Conservation (phyloP, 2,113 vertebrate species). For the Sphaerodactylus townsendi region DNA sequence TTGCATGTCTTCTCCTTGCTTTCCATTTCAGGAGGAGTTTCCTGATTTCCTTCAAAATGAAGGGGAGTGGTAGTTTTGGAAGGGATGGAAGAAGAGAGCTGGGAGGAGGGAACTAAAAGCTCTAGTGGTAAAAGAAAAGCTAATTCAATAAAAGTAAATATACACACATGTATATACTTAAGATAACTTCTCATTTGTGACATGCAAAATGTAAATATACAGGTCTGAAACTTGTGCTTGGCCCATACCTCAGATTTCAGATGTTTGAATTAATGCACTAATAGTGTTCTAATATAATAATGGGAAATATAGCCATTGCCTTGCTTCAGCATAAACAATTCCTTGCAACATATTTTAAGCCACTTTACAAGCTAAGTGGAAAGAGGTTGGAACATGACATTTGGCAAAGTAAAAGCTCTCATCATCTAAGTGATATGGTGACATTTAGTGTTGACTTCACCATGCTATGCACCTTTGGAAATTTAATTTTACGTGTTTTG, state of each 20-base stretch:
- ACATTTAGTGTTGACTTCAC: constrained; percentile 18
- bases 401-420: constrained; percentile 12
- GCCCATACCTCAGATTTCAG: neutral
- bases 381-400: constrained; percentile 9
- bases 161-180: neutral
- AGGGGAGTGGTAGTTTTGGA: too few species aligned
- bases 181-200: neutral
- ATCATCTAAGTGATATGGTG: neutral
- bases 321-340: neutral
- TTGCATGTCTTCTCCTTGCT: neutral
- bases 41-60: neutral
- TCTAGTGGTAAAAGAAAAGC: neutral
- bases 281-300: neutral
- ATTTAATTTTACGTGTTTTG: constrained; percentile 20
- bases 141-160: neutral
- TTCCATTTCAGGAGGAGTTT: neutral
- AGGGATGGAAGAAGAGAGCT: neutral
- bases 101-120: too few species aligned
- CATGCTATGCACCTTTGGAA: neutral
- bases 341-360: constrained; percentile 4
- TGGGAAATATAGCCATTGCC: neutral
- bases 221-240: neutral
- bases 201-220: neutral
- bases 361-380: constrained; percentile 5
- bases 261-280: neutral